Evolutionary conservation across 1,140 invertebrate species (phyloP), one percentile per base, ranked within the genome.

Genomic region (Ceratina japonica): DNA sequence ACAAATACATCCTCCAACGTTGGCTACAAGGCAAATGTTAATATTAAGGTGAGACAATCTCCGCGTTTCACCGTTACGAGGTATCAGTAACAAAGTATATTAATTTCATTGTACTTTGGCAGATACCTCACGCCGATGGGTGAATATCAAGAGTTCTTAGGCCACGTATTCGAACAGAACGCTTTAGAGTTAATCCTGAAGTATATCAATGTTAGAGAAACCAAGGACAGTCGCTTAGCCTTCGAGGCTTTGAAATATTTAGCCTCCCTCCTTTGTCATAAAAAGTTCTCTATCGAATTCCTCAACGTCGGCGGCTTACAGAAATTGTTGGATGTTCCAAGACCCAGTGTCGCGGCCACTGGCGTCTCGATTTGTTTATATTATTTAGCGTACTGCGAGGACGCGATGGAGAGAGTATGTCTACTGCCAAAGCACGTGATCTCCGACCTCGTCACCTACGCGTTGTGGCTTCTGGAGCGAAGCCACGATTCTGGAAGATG

Each of bases 281-380:
- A 99, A 92, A 99, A 99, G 91, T 99, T 99, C 93, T 97, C 97
- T 0, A 95, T 99, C 13, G 98, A 99, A 90, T 99, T 99, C 91
- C 95, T 99, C 16, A 95, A 96, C 72, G 94, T 95, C 85, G 95
- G 96, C 56, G 98, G 98, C 3, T 90, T 99, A 62, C 96, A 97
- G 94, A 94, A 95, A 82, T 93, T 99, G 49, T 91, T 99, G 4
- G 95, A 97, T 89, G 96, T 99, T 4, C 97, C 97, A 7, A 93
- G 97, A 52, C 98, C 98, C 3, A 98, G 97, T 56, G 95, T 99
- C 44, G 97, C 98, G 2, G 97, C 98, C 0, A 98, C 98, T 2
- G 98, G 98, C 15, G 98, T 99, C 13, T 98, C 98, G 0, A 97
- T 99, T 75, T 98, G 98, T 89, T 93, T 99, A 7, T 99, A 99